Percentiles rank a stretch among this genome's conserved stretches.
Conservation (phyloP, 2,797 vertebrate genomes). For the Chaetophractus vellerosus region DNA sequence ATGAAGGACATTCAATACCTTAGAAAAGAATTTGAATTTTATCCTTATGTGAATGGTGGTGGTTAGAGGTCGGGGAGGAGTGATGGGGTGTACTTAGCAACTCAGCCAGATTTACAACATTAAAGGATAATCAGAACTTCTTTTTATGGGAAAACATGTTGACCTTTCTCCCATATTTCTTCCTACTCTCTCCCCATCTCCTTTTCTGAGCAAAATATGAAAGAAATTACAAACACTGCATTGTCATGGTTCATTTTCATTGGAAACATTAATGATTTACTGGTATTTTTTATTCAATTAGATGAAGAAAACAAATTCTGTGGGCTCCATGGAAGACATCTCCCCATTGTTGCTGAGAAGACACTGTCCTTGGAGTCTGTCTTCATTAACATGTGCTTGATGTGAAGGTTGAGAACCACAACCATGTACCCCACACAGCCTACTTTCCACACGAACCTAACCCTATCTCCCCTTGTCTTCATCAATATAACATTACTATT, state of each 20-base stretch:
- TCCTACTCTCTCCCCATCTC: neutral
- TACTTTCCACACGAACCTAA: too few species aligned
- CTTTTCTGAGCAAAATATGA: neutral
- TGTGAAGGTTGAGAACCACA: neutral
- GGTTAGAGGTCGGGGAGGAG: too few species aligned
- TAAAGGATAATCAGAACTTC: neutral
- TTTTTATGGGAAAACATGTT: neutral
- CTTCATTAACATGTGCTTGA: fast-evolving
- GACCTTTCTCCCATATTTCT: neutral
- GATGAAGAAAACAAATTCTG: neutral
- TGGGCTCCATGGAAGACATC: neutral
- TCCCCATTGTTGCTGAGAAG: too few species aligned
- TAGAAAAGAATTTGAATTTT: neutral
- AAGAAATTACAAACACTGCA: neutral
- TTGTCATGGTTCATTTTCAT: neutral
- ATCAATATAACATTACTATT: neutral
- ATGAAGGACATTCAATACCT: neutral
- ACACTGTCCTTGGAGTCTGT: neutral
- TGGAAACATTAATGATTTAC: neutral
- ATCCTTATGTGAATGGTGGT: neutral
- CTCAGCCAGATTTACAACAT: neutral
- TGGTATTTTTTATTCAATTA: neutral
- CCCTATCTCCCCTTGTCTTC: neutral
- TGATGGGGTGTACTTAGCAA: neutral
- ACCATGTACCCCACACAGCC: neutral